Evolutionary conservation across 1,140 invertebrate species (phyloP).

Genomic region (Onthophagus taurus): DNA sequence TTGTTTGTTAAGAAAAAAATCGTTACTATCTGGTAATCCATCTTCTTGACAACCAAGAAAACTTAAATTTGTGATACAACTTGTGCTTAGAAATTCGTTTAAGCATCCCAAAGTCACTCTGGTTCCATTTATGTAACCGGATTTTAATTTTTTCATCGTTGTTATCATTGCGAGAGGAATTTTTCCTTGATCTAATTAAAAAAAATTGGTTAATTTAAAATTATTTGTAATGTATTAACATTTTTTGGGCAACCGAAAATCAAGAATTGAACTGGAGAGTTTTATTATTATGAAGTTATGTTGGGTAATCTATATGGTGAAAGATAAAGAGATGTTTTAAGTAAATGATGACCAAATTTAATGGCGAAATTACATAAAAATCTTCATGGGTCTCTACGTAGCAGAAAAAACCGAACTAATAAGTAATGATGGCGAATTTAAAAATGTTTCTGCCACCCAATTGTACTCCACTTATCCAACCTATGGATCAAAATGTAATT

Average conservation of each 20-base stretch:
- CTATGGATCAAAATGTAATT: too few relatives aligned
- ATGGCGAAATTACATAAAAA: too few relatives aligned
- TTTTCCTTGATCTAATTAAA: conserved; percentile 78
- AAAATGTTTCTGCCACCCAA: too few relatives aligned
- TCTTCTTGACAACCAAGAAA: conserved; percentile 88
- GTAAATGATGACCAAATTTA: too few relatives aligned
- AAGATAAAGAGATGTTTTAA: too few relatives aligned
- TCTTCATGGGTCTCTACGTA: too few relatives aligned
- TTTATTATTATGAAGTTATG: too few relatives aligned
- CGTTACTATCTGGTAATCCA: conserved; percentile 71
- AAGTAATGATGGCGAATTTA: too few relatives aligned
- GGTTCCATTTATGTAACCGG: conserved; percentile 97
- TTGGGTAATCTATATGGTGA: too few relatives aligned
- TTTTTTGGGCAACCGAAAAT: neutral
- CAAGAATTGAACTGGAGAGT: neutral
- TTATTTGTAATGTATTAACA: neutral
- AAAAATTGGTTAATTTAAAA: too few relatives aligned
- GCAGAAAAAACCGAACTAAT: too few relatives aligned
- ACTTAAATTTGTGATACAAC: conserved; percentile 90
- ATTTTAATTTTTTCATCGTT: conserved; percentile 96
- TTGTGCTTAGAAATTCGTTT: conserved; percentile 89
- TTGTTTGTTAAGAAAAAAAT: neutral
- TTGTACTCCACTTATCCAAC: too few relatives aligned
- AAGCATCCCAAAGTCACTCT: conserved; percentile 86
- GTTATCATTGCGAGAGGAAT: conserved; percentile 90